Evolutionary conservation across 2,113 vertebrate species (phyloP).

Genomic region (Prolemur simus): DNA sequence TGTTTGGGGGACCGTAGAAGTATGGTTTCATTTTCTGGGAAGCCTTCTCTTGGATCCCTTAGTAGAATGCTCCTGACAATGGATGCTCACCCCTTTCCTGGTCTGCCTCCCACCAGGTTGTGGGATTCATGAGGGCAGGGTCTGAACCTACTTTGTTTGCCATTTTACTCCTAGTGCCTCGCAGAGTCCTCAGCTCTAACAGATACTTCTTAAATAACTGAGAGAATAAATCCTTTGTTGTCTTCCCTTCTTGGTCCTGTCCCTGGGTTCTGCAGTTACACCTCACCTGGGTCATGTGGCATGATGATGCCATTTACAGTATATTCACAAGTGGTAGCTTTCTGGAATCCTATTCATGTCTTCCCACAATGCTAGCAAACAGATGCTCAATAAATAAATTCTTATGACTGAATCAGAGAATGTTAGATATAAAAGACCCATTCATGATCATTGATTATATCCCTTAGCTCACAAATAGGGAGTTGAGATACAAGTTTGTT

Average conservation of each 20-base stretch:
- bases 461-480: background rate
- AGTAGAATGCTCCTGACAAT: background rate
- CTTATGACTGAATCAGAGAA: background rate
- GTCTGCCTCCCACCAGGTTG: background rate
- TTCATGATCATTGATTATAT: background rate
- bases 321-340: background rate
- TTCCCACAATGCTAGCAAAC: background rate
- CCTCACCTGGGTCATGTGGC: background rate
- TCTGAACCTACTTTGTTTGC: background rate
- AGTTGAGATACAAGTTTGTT: background rate
- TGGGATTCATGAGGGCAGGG: background rate
- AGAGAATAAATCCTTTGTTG: background rate
- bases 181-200: background rate
- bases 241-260: background rate
- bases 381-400: background rate
- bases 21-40: background rate
- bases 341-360: background rate
- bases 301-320: rapidly evolving
- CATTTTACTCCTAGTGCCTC: background rate
- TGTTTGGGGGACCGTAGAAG: background rate
- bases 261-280: background rate
- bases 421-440: background rate
- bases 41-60: background rate
- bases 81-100: background rate
- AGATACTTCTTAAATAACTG: background rate